Evolutionary conservation across 37 sponge, comb jelly and placozoan genomes (phyloP), one percentile per base, ranked within the genome.

Genomic region (Spongilla lacustris): DNA sequence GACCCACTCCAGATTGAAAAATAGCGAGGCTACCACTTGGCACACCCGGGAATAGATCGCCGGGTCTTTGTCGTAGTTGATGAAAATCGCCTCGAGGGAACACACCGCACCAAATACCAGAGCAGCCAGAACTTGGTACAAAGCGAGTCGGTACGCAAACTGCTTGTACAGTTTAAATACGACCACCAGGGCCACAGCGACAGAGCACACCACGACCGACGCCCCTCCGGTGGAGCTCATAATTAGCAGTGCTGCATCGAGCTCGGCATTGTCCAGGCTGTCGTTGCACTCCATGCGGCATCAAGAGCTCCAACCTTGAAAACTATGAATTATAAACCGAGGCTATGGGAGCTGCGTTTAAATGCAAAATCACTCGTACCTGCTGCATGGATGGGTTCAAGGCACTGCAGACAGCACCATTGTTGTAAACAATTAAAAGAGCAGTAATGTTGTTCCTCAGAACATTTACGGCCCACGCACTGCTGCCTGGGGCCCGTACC

Each of bases 91-190:
- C 19, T 58, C 19, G 19, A 58, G 1, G 11, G 19, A 58, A 14
- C 19, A 58, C 58, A 17, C 58, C 58, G 58, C 58, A 1, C 73
- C 31, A 14, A n/a, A 72, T 1, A 24, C 12, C 73, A 72, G 3
- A 14, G 73, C 73, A 1, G 73, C 73, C 73, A 72, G 31, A 14
- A 72, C 73, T 23, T 72, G 73, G 31, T 72, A 72, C 21, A 72
- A 21, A 28, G 73, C 73, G 14, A 72, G 31, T 23, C 73, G n/a
- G 31, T 72, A 72, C 26, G 31, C 73, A n/a, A 72, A 24, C 14
- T 72, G 29, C 26, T 72, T 72, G 73, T 72, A 72, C 31, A 72
- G 73, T 13, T 32, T 30, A 14, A 72, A 32, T 13, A 23, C 29
- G 1, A 72, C 29, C 29, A 72, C 73, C 73, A 72, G 9, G 13